Evolutionary conservation across 2,888 invertebrate genomes (phyloP), one percentile per base, ranked within the genome.

Genomic region (Diarsia dahlii): DNA sequence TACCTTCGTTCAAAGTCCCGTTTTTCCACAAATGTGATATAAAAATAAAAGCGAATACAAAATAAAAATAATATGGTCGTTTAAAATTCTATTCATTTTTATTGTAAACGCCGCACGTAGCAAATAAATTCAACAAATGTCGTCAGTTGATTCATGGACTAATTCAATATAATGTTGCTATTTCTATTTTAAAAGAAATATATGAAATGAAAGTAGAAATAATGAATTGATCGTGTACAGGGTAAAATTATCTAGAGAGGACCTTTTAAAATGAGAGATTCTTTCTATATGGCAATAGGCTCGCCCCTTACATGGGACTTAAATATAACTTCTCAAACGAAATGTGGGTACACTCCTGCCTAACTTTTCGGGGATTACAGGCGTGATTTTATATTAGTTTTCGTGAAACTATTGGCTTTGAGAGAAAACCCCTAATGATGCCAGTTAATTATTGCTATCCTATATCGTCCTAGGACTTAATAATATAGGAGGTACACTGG

Each of bases 101-200:
- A 50, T 56, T 64, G 54, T 23, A 46, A 56, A 71, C 3, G n/a
- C 8, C 10, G 28, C 72, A 66, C 78, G 70, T 75, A 66, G 13
- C 12, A 6, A 70, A 71, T 75, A 70, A 50, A 70, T 83, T 83
- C 15, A 56, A 13, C 18, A 50, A 67, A 70, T 70, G 56, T 69
- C 63, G 9, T 13, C 9, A n/a, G 20, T 56, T 66, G 71, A 71
- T 81, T 56, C 45, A 81, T 81, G 48, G 45, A 54, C 50, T 70
- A 50, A 70, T 58, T 68, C 52, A 65, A 56, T 76, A 45, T 18
- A 71, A 28, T 70, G 52, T 50, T 23, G 28, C 20, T 34, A 34
- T 70, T 70, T 70, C 15, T 70, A 66, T 67, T 63, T 69, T 46
- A 18, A 34, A 62, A 48, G 5, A 13, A 62, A 48, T 52, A 10